Evolutionary conservation across 2,113 vertebrate species (phyloP).

Genomic region (Gnathonemus echidnorhynchus): DNA sequence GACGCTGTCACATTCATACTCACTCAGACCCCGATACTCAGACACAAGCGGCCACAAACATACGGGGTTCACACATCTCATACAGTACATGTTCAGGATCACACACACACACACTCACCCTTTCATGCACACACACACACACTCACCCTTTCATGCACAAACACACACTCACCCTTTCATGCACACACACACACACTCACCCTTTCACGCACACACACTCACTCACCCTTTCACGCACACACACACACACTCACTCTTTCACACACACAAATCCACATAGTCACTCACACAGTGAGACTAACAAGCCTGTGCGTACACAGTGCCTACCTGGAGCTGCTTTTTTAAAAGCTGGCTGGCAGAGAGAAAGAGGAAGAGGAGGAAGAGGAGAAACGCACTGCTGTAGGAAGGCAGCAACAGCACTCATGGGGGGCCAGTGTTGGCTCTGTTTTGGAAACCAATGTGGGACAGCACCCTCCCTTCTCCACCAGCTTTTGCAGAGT

Average conservation of each 20-base stretch:
- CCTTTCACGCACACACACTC: background rate
- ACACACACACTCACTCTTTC: background rate
- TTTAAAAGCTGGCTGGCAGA: background rate
- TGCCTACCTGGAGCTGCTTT: slow-evolving; percentile 4
- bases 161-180: background rate
- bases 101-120: background rate
- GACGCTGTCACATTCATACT: background rate
- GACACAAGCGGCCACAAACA: background rate
- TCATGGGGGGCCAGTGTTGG: slow-evolving; percentile 34
- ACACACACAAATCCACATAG: background rate
- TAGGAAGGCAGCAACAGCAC: background rate
- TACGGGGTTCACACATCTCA: background rate
- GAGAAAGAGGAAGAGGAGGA: background rate
- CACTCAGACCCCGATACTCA: background rate
- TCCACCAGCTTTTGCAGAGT: slow-evolving; percentile 32
- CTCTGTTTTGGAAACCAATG: slow-evolving; percentile 32
- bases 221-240: background rate
- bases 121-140: background rate
- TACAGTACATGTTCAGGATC: background rate
- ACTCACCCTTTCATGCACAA: too few species aligned
- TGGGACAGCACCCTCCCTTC: slow-evolving; percentile 11
- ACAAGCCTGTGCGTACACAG: background rate
- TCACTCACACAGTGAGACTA: background rate
- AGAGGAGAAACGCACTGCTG: background rate
- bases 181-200: background rate